Evolutionary conservation across 2,797 vertebrate genomes (phyloP).

Genomic region (Onychomys leucogaster): DNA sequence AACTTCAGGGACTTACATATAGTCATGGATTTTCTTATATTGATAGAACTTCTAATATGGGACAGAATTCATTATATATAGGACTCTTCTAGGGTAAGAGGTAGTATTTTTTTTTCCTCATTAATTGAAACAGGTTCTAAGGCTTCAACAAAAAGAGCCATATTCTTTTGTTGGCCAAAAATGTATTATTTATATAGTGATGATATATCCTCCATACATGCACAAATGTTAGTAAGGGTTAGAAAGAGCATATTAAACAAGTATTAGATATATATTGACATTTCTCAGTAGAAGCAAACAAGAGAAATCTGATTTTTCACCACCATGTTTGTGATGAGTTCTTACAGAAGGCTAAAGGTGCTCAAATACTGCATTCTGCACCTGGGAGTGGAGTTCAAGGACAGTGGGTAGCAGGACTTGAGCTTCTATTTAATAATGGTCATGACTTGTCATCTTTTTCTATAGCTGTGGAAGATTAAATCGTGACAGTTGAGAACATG

Average conservation of each 20-base stretch:
- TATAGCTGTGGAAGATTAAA: constrained; percentile 99
- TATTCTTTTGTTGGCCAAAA: constrained; percentile 28
- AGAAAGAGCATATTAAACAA: neutral
- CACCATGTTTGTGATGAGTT: neutral
- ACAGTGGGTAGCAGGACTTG: neutral
- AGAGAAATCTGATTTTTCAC: neutral
- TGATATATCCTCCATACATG: neutral
- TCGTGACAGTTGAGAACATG: constrained; percentile 90
- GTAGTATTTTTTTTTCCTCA: constrained; percentile 58
- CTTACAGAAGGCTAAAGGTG: neutral
- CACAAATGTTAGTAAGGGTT: neutral
- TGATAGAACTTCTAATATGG: neutral
- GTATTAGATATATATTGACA: neutral
- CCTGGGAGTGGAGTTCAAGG: constrained; percentile 33
- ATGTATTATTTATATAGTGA: constrained; percentile 11
- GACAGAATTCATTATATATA: constrained; percentile 37
- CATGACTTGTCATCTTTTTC: neutral
- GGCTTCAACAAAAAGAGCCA: constrained; percentile 44
- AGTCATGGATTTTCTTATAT: constrained; percentile 46
- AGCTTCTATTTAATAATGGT: neutral
- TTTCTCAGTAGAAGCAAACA: constrained; percentile 40
- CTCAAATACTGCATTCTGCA: neutral
- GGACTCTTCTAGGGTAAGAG: neutral
- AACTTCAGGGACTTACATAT: constrained; percentile 38
- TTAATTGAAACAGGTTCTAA: constrained; percentile 52